These are phyloP conservation scores for Muscidifurax raptorellus DNA, from an alignment of 1,140 invertebrate genomes.

Conservation along the genomic window DNA sequence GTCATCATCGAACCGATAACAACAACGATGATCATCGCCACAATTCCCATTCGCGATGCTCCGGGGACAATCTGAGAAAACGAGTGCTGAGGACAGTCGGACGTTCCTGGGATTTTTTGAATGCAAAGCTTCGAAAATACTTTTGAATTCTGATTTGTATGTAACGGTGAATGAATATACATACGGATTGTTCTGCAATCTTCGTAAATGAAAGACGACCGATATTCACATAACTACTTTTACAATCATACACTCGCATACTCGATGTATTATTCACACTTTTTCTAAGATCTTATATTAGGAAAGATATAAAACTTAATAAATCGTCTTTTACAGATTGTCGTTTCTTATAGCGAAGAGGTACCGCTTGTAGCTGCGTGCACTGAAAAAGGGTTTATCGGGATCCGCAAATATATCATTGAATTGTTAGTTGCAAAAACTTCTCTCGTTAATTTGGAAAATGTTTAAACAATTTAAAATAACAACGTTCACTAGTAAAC, in stretches of 20 bases:
- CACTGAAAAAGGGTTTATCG: not conserved
- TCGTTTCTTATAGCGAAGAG: not conserved
- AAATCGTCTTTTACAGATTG: not conserved
- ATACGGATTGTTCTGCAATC: not conserved
- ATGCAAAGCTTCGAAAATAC: constrained; percentile 18
- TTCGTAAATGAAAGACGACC: not conserved
- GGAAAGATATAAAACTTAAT: not conserved
- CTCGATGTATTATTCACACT: constrained; percentile 25
- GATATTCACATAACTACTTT: not conserved
- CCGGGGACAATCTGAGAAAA: not conserved
- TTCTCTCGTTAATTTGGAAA: too few species aligned
- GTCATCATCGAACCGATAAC: not conserved
- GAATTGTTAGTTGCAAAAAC: not conserved
- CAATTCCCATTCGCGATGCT: not conserved
- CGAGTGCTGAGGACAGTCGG: constrained; percentile 12
- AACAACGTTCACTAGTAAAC: too few species aligned
- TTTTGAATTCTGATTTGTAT: not conserved
- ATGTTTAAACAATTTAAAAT: too few species aligned
- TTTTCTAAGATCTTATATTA: constrained; percentile 27
- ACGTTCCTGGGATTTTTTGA: not conserved
- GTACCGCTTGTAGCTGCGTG: not conserved
- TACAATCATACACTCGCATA: not conserved
- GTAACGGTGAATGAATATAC: not conserved
- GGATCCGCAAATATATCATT: not conserved
- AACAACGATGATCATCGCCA: not conserved